Evolutionary conservation across 2,888 invertebrate species (phyloP), one percentile per base, ranked within the genome.

Genomic region (Papilio elwesi): DNA sequence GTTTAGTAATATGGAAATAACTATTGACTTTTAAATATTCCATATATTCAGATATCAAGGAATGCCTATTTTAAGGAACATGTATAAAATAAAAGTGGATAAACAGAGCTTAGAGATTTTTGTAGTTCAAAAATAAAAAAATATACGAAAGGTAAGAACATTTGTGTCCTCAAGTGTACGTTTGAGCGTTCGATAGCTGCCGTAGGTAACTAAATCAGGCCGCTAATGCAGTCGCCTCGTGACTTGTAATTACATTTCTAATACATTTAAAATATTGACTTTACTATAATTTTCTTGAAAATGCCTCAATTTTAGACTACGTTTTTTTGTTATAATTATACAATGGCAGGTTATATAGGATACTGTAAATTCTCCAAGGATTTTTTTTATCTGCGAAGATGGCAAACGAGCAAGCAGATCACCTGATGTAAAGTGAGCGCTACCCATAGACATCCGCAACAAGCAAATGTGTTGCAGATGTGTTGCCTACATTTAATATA

Each of bases 201-300:
- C 26, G 49, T 38, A 55, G 63, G 63, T 68, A 72, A 72, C 65
- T 68, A 66, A 75, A 77, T 74, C 77, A 75, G 70, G 67, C 57
- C 75, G 69, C 75, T 76, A 78, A 76, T 75, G 76, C 74, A 74
- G 63, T 70, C 70, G 74, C 70, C 74, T 66, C 72, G 74, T 75
- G 76, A 75, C 74, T 75, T 71, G 75, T 76, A 72, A 78, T 76
- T 75, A 71, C 15, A 59, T 68, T 62, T 62, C 66, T 71, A 73
- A 73, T 71, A 71, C 65, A 62, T 64, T 62, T 26, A 68, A 55
- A 74, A 63, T 74, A 69, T 70, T 73, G 59, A 59, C 43, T 67
- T 62, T 47, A 48, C 51, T 47, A 52, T 55, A 16, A 69, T 49
- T 71, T 71, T 38, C 43, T 47, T 38, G 68, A 36, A 59, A 68